phyloP scores from a whole-genome alignment of 1,140 invertebrate species.

The Planococcus citri region DNA sequence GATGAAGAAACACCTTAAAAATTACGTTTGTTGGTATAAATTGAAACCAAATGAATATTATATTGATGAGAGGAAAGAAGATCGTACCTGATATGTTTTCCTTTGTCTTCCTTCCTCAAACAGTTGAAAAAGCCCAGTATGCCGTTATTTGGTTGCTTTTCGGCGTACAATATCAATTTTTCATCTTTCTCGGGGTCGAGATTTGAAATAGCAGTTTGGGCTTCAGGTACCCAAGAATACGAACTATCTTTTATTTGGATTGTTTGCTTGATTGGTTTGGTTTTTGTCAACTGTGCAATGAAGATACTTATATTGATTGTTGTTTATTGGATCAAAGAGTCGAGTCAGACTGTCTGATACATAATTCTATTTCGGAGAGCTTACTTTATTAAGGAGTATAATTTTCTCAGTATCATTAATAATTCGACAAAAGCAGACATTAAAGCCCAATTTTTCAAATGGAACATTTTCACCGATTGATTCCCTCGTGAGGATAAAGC shows the following conservation, averaged over 20 bases:
- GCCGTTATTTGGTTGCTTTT: slow-evolving; percentile 55
- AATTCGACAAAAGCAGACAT: not conserved
- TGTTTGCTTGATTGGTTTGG: not conserved
- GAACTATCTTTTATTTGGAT: not conserved
- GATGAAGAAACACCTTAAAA: slow-evolving; percentile 46
- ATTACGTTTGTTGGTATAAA: not conserved
- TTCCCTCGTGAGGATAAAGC: not conserved
- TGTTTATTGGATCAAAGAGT: not conserved
- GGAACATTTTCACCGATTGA: not conserved
- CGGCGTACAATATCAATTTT: slow-evolving; percentile 42
- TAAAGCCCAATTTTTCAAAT: not conserved
- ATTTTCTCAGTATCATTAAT: not conserved
- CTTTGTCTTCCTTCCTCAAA: slow-evolving; percentile 51
- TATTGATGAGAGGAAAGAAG: too few species aligned
- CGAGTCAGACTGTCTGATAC: too few species aligned
- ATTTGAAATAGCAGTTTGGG: slow-evolving; percentile 43
- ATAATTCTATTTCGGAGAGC: not conserved
- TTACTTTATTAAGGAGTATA: not conserved
- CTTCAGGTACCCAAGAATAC: slow-evolving; percentile 37
- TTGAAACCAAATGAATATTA: too few species aligned
- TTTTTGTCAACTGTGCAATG: not conserved
- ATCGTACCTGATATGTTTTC: slow-evolving; percentile 40
- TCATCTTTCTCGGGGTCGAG: slow-evolving; percentile 33
- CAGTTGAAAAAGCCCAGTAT: slow-evolving; percentile 70
- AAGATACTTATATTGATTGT: not conserved